phyloP scores from a whole-genome alignment of 2,113 vertebrate species.

The Eonycteris spelaea region DNA sequence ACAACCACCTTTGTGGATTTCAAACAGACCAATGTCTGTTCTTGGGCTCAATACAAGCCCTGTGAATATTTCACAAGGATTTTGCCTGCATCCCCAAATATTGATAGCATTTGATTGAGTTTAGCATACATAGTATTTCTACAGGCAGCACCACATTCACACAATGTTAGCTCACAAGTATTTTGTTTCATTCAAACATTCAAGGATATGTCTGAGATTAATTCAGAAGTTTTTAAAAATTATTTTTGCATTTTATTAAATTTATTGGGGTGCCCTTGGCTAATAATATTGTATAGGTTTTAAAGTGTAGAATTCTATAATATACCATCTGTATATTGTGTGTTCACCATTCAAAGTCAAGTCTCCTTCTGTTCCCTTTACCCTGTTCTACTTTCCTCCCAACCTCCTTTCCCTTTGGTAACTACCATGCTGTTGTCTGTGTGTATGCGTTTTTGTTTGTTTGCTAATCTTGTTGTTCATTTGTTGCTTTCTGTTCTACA shows the following conservation, averaged over 20 bases:
- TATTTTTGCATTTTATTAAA: background rate
- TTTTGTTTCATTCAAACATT: background rate
- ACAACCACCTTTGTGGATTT: background rate
- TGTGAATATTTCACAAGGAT: background rate
- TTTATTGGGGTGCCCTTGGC: too few species aligned
- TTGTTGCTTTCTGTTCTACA: too few species aligned
- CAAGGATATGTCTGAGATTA: background rate
- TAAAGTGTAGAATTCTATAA: too few species aligned
- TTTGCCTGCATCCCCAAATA: background rate
- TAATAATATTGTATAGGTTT: too few species aligned
- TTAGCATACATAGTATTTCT: background rate
- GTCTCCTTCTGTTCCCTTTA: too few species aligned
- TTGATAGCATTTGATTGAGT: background rate
- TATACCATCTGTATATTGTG: too few species aligned
- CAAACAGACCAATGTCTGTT: background rate
- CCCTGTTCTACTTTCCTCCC: too few species aligned
- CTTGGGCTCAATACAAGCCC: background rate
- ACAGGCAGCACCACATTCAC: background rate
- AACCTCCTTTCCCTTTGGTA: too few species aligned
- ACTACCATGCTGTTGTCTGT: too few species aligned
- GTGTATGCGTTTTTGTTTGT: too few species aligned
- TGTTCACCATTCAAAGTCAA: too few species aligned
- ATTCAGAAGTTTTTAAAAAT: background rate
- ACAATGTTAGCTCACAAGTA: background rate
- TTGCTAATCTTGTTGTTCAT: too few species aligned